Conservation (phyloP, 2,113 vertebrate genomes). For the Heterotilapia buettikoferi region DNA sequence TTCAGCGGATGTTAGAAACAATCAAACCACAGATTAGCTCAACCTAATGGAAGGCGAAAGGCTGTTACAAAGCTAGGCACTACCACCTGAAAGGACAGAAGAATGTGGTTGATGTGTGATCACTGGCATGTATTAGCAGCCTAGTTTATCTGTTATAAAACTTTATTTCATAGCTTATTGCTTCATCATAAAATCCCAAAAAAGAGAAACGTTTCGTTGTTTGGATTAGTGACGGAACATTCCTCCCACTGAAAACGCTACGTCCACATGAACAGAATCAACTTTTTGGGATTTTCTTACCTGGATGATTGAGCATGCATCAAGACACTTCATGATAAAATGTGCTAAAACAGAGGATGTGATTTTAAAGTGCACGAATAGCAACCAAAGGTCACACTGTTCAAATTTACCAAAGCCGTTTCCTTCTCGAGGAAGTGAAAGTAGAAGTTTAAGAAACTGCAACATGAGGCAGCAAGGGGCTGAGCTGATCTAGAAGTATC, state of each 20-base stretch:
- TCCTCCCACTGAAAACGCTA: neutral
- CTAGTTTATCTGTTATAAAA: neutral
- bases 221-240: neutral
- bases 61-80: neutral
- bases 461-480: neutral
- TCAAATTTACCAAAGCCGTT: neutral
- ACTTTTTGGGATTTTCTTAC: neutral
- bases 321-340: neutral
- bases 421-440: neutral
- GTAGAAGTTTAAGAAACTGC: neutral
- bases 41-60: fast-evolving
- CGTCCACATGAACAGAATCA: fast-evolving
- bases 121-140: neutral
- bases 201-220: neutral
- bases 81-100: neutral
- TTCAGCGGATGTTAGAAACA: neutral
- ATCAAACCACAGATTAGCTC: neutral
- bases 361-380: neutral
- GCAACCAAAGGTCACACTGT: neutral
- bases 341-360: neutral
- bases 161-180: neutral
- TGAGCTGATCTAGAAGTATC: neutral
- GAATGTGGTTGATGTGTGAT: neutral
- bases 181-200: neutral
- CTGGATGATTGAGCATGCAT: neutral